phyloP scores from a whole-genome alignment of 2,113 vertebrate species.

The Pantherophis guttatus region DNA sequence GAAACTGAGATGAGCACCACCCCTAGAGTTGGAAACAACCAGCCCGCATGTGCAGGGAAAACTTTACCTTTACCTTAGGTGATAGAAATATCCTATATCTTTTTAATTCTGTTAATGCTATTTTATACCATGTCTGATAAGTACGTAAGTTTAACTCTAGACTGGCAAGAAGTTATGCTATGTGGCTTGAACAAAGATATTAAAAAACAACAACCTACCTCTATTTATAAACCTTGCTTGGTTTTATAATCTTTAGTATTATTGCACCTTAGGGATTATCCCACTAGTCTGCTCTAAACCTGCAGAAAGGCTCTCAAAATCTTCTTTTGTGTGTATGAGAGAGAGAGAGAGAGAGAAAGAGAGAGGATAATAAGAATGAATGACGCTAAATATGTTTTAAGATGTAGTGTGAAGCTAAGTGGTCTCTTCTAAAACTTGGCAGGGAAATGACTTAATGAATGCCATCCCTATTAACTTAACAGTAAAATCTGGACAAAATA shows the following conservation, averaged over 20 bases:
- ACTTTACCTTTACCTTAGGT: no score
- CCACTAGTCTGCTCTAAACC: conserved; percentile 31
- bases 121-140: not conserved
- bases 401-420: conserved; percentile 34
- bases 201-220: not conserved
- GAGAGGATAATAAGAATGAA: conserved; percentile 23
- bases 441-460: conserved; percentile 67
- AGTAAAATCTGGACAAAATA: conserved; percentile 73
- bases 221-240: conserved; percentile 37
- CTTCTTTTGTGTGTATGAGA: not conserved
- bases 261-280: conserved; percentile 31
- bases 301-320: not conserved
- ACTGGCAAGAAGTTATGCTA: not conserved
- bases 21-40: no score
- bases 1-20: no score
- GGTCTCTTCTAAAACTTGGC: conserved; percentile 54
- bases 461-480: conserved; percentile 74
- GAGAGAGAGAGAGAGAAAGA: not conserved
- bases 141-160: not conserved
- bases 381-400: conserved; percentile 28
- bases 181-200: not conserved
- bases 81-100: not conserved
- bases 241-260: not conserved
- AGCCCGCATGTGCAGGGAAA: no score
- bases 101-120: not conserved